Base-by-base conservation (phyloP, 1,140 invertebrate genomes). In the Paralvinella palmiformis region DNA sequence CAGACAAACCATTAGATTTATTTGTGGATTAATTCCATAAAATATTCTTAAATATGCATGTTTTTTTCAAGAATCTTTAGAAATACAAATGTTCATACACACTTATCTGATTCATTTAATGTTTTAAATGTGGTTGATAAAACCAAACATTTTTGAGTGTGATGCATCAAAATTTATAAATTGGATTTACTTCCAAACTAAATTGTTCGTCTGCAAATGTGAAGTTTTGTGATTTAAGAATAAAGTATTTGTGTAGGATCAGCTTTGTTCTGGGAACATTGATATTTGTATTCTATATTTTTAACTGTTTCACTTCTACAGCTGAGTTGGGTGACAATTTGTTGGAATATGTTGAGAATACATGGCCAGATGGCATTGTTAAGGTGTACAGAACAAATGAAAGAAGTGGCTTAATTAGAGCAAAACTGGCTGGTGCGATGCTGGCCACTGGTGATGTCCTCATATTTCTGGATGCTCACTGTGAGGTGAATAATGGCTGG, bases 391-490 rank as follows among this genome's bases (percentile, higher is more conserved):
- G 90, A 48, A 81, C 60, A 6, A 15, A 22, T 3, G 17, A 67
- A 36, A 62, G 65, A 24, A 17, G 27, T 10, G 65, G 65, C 17
- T 84, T 99, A 63, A 99, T 98, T 70, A 85, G 94, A 67, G 95
- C 96, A 0, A 83, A 95, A 60, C 82, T 98, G 15, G 79, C 95
- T 60, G 91, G 96, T 1, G 94, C 94, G 20, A 82, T 85, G 33
- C 86, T 88, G 63, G 92, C 94, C 41, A 90, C 86, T 35, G 95
- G 91, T 0, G 87, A 90, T 0, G 92, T 98, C 0, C 84, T 98
- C 15, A 97, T 95, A 17, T 98, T 96, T 81, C 85, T 99, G 48
- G 96, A 98, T 81, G 96, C 93, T n/a, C 96, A 98, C 81, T 96
- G 94, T 83, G 96, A 99, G 81, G 74, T 73, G 68, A 96, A 97